These are phyloP conservation scores for Albula goreensis DNA, from an alignment of 2,113 vertebrate species.

Conservation along the genomic window DNA sequence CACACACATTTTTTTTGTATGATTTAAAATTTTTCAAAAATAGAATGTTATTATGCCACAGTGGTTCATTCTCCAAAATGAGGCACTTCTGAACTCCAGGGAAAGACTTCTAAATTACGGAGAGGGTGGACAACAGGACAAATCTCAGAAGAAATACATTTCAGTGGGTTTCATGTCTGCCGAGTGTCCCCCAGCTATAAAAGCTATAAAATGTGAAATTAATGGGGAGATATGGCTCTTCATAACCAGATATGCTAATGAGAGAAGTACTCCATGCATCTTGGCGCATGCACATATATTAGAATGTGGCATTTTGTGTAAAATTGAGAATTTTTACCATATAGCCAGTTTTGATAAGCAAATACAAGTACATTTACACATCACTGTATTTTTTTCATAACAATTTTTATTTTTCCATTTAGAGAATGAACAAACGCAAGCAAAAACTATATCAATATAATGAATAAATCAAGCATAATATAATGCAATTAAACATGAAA, in stretches of 20 bases:
- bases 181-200: background rate
- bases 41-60: background rate
- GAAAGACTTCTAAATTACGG: background rate
- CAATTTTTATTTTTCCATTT: too few relatives aligned
- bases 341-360: background rate
- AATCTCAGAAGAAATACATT: constrained; percentile 5
- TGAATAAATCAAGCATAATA: too few relatives aligned
- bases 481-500: too few relatives aligned
- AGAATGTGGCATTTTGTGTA: background rate
- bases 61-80: background rate
- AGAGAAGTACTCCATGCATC: background rate
- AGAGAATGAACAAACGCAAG: too few relatives aligned
- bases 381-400: background rate
- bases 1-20: background rate
- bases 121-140: background rate
- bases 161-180: background rate
- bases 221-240: background rate
- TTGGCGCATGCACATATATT: background rate
- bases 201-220: background rate
- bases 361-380: background rate
- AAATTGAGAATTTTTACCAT: background rate
- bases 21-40: background rate
- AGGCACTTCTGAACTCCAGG: background rate
- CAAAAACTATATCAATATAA: too few relatives aligned
- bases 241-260: background rate